Evolutionary conservation across 2,888 invertebrate genomes (phyloP).

Genomic region (Agrotis segetum): DNA sequence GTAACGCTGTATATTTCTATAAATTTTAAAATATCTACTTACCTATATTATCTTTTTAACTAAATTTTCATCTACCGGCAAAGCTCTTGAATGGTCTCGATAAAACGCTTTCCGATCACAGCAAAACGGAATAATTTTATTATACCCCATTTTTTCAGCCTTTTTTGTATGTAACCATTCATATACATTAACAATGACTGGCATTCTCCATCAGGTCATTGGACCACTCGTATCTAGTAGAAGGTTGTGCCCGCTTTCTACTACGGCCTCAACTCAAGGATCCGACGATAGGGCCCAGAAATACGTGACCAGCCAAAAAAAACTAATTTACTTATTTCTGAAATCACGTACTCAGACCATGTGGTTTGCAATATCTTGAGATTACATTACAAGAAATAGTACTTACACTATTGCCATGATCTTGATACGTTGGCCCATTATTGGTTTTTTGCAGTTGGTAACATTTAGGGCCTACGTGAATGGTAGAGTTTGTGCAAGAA

Average conservation of each 20-base stretch:
- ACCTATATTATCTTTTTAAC: too few species aligned
- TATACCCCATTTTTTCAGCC: background rate
- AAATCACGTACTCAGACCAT: constrained; percentile 52
- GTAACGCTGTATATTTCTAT: too few species aligned
- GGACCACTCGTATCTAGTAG: constrained; percentile 33
- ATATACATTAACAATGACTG: constrained; percentile 25
- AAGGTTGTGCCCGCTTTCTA: constrained; percentile 55
- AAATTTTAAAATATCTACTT: too few species aligned
- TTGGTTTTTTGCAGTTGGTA: constrained; percentile 25
- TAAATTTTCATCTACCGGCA: too few species aligned
- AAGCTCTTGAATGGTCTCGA: background rate
- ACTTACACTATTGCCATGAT: constrained; percentile 44
- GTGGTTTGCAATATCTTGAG: constrained; percentile 55
- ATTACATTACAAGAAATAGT: constrained; percentile 36
- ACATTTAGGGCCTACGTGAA: constrained; percentile 19
- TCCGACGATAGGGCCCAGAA: constrained; percentile 43
- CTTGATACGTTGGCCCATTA: constrained; percentile 44
- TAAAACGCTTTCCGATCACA: background rate
- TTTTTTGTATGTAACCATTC: constrained; percentile 19
- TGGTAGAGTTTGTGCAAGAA: background rate
- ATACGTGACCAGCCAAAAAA: constrained; percentile 55
- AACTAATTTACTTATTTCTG: constrained; percentile 37
- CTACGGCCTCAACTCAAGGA: constrained; percentile 58
- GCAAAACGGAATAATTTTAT: background rate
- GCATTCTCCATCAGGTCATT: constrained; percentile 45